Evolutionary conservation across 1,140 invertebrate species (phyloP), one percentile per base, ranked within the genome.

Genomic region (Drosophila athabasca): DNA sequence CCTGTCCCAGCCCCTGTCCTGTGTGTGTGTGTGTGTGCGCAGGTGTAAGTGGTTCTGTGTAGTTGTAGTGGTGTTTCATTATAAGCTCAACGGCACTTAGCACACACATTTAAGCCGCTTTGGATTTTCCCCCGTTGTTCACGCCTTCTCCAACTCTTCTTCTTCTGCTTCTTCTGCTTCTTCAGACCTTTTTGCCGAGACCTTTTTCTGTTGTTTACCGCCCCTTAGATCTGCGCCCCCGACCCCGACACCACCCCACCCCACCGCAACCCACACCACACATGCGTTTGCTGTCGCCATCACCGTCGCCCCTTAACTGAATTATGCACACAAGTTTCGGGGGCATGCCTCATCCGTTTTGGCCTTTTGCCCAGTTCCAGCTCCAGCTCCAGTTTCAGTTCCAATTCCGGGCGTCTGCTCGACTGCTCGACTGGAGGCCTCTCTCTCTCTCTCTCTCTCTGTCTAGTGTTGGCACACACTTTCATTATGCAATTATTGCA

Each of bases 41-140:
- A 52, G 53, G 44, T 74, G 50, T 55, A 53, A 55, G 54, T 46
- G 62, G 49, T 46, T 44, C 24, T 17, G 52, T 50, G 29, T 48
- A 31, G 29, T 29, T 31, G 24, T 55, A 31, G 15, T 54, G 26
- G 57, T 62, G 77, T 81, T 84, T 75, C 82, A 82, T 85, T 85
- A 85, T 79, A 78, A 82, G 82, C 82, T 87, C 82, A 85, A 87
- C 78, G 71, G 57, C 75, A 87, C 82, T 85, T 87, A 75, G 81
- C 77, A 87, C 82, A 87, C 82, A 78, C 82, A 75, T 85, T 87
- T 85, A 85, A 85, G 77, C 82, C 68, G 82, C 77, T 85, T 85
- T 87, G 62, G 74, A 80, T 76, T 48, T 84, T 73, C 48, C 65
- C 41, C 51, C 65, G 55, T 72, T 46, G 46, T 77, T 54, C 67